Evolutionary conservation across 2,888 invertebrate genomes (phyloP).

Genomic region (Pediacus dermestoides): DNA sequence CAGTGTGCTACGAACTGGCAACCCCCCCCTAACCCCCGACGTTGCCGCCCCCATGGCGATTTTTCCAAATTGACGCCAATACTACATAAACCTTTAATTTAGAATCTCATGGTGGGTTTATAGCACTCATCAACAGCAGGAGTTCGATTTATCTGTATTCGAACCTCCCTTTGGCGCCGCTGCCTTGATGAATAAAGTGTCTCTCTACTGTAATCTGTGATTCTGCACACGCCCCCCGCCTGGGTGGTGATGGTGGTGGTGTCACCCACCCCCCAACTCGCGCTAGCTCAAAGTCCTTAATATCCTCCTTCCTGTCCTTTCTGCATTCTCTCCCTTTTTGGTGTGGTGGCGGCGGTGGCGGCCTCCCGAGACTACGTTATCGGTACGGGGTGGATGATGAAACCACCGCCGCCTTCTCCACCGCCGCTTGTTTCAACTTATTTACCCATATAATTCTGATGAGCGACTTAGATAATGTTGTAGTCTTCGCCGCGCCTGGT

Average conservation of each 20-base stretch:
- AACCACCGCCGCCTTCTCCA: constrained; percentile 16
- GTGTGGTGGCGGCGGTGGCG: too few relatives aligned
- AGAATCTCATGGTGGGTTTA: constrained; percentile 13
- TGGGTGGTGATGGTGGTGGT: constrained; percentile 7
- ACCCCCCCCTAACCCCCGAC: too few relatives aligned
- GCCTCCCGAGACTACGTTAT: constrained; percentile 11
- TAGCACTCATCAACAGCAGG: constrained; percentile 16
- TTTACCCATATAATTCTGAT: constrained; percentile 28
- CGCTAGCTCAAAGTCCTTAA: constrained; percentile 14
- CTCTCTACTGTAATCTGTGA: constrained; percentile 28
- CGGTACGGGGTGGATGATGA: too few relatives aligned
- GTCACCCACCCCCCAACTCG: constrained; percentile 8
- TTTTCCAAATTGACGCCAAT: constrained; percentile 17
- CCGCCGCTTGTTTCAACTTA: constrained; percentile 24
- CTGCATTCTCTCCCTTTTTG: constrained; percentile 18
- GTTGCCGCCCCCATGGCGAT: too few relatives aligned
- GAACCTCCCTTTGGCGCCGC: constrained; percentile 22
- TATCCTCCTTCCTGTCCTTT: constrained; percentile 23
- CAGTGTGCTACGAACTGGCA: too few relatives aligned
- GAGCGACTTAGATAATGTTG: constrained; percentile 29
- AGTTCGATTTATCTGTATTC: constrained; percentile 25
- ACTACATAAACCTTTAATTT: constrained; percentile 22
- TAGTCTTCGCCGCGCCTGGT: constrained; percentile 24
- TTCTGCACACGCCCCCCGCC: constrained; percentile 29
- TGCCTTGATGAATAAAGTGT: constrained; percentile 31